phyloP scores from a whole-genome alignment of 2,888 invertebrate species.

The Spilosoma lubricipeda region DNA sequence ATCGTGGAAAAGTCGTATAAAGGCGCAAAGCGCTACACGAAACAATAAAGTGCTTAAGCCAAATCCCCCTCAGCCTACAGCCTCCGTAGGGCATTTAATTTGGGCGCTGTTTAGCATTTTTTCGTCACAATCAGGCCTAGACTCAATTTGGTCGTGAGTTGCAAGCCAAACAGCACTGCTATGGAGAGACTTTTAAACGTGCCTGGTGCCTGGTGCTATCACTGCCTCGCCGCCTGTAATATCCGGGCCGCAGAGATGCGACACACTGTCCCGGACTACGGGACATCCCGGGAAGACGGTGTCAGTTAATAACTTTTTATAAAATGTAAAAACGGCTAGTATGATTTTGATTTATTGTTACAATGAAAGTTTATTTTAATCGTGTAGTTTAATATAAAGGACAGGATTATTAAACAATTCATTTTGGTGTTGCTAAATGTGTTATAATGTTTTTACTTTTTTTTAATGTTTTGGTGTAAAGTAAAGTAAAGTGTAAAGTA shows the following conservation, averaged over 20 bases:
- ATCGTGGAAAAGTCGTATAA: constrained; percentile 20
- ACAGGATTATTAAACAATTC: not conserved
- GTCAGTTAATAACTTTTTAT: not conserved
- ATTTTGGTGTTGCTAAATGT: not conserved
- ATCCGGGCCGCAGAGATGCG: constrained; percentile 43
- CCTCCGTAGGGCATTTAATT: constrained; percentile 45
- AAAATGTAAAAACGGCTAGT: not conserved
- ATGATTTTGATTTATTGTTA: not conserved
- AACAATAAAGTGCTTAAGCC: constrained; percentile 33
- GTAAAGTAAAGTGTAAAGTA: too few relatives aligned
- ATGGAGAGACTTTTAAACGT: constrained; percentile 33
- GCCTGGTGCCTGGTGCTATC: constrained; percentile 27
- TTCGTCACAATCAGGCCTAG: constrained; percentile 50
- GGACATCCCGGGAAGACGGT: not conserved
- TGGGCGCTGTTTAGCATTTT: constrained; percentile 56
- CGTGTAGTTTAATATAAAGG: not conserved
- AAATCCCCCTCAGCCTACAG: constrained; percentile 25
- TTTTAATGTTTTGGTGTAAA: too few relatives aligned
- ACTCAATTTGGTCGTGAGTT: constrained; percentile 57
- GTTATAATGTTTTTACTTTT: too few relatives aligned
- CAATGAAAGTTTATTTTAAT: not conserved
- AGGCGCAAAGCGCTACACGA: constrained; percentile 30
- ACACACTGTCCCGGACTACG: constrained; percentile 22
- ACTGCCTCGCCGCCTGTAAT: constrained; percentile 35
- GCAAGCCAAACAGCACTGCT: constrained; percentile 43